phyloP scores from a whole-genome alignment of 2,888 invertebrate species.

The Habrosyne pyritoides region DNA sequence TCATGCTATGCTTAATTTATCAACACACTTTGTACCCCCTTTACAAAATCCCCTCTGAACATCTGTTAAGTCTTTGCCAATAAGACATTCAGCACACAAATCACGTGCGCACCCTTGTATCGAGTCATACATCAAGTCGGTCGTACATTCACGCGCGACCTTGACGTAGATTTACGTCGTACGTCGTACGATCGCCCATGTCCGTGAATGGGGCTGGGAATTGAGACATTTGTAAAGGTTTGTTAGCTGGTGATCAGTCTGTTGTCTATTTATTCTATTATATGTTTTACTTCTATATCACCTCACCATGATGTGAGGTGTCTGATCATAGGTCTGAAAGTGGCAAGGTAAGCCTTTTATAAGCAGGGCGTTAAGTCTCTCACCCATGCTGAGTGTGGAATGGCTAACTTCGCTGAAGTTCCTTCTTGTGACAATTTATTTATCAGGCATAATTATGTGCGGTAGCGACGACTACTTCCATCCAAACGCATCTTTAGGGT shows the following conservation, averaged over 20 bases:
- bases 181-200: slow-evolving; percentile 40
- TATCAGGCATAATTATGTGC: no score
- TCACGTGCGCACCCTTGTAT: slow-evolving; percentile 60
- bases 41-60: not conserved
- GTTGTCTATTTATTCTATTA: not conserved
- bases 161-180: slow-evolving; percentile 63
- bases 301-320: no score
- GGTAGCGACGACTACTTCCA: no score
- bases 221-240: slow-evolving; percentile 6
- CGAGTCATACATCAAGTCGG: slow-evolving; percentile 52
- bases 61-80: slow-evolving; percentile 25
- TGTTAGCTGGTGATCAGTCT: not conserved
- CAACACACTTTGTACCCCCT: no score
- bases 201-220: slow-evolving; percentile 36
- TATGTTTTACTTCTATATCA: not conserved
- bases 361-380: no score
- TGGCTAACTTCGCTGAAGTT: no score
- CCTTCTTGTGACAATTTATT: no score
- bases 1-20: no score
- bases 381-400: no score
- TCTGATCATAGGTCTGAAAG: no score
- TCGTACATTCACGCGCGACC: slow-evolving; percentile 55
- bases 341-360: no score
- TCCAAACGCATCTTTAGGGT: no score
- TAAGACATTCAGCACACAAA: slow-evolving; percentile 49